Percentiles rank a stretch among this genome's conserved stretches.
phyloP scores from a whole-genome alignment of 2,113 vertebrate genomes.

The Eptesicus fuscus region DNA sequence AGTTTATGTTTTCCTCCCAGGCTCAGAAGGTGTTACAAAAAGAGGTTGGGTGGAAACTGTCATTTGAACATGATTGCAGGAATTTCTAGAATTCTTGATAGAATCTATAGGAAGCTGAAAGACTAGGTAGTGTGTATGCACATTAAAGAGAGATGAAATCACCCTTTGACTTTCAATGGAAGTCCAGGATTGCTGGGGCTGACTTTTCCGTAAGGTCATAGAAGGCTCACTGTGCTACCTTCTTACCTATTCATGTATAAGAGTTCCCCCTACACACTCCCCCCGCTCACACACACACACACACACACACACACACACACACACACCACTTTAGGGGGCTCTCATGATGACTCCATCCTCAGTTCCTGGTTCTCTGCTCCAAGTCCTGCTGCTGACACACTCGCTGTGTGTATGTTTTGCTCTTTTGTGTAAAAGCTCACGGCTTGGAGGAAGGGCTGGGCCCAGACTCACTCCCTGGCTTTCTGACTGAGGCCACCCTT shows the following conservation, averaged over 20 bases:
- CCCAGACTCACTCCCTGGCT: not conserved
- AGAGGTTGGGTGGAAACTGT: not conserved
- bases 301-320: too few relatives aligned
- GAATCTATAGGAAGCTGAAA: not conserved
- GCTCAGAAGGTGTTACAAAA: not conserved
- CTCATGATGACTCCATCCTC: not conserved
- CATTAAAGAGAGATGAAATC: not conserved
- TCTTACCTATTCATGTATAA: too few relatives aligned
- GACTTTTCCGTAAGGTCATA: not conserved
- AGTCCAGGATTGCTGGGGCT: not conserved
- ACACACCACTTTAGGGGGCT: not conserved
- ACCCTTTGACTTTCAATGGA: not conserved
- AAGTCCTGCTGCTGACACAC: not conserved
- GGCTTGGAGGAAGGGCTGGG: not conserved
- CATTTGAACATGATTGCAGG: not conserved
- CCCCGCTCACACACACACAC: too few relatives aligned
- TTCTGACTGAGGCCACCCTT: not conserved
- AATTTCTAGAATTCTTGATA: not conserved
- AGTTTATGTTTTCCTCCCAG: not conserved
- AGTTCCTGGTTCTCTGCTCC: not conserved
- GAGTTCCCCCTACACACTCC: too few relatives aligned
- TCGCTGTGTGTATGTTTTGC: not conserved
- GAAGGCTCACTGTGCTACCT: not conserved
- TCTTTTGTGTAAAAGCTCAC: not conserved
- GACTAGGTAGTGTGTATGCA: not conserved